Conservation (phyloP, 2,888 invertebrate species). For the Volucella inanis region DNA sequence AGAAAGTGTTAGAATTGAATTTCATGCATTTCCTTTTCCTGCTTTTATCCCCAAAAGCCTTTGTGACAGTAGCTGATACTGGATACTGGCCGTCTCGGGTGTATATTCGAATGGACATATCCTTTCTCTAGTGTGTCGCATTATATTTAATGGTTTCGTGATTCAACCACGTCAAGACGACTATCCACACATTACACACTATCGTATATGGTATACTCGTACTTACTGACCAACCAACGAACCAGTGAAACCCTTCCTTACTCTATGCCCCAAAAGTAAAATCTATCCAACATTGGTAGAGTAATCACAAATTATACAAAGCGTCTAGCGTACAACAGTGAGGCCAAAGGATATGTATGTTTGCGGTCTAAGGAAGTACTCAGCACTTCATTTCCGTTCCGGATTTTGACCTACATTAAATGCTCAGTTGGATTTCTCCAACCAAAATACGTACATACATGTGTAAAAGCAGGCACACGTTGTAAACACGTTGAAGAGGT, state of each 20-base stretch:
- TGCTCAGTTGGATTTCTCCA: conserved; percentile 68
- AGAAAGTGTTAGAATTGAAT: conserved; percentile 71
- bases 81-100: neutral
- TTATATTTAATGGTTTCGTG: conserved; percentile 71
- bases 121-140: conserved; percentile 57
- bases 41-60: conserved; percentile 34
- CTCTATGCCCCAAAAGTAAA: too few species aligned
- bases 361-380: conserved; percentile 74
- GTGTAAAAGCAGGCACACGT: conserved; percentile 6
- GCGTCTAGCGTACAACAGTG: conserved; percentile 29
- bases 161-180: conserved; percentile 53
- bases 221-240: neutral
- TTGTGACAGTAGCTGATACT: too few species aligned
- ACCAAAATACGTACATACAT: conserved; percentile 8
- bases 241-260: neutral
- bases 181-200: conserved; percentile 11
- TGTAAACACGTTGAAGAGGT: neutral
- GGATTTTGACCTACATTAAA: conserved; percentile 74
- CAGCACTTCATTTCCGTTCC: conserved; percentile 75
- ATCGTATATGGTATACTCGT: neutral
- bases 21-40: conserved; percentile 71
- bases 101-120: conserved; percentile 53
- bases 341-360: conserved; percentile 60
- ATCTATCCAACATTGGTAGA: neutral
- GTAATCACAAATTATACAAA: conserved; percentile 57